These are phyloP conservation scores for Vanessa cardui DNA, from an alignment of 2,888 invertebrate genomes.

Conservation along the genomic window DNA sequence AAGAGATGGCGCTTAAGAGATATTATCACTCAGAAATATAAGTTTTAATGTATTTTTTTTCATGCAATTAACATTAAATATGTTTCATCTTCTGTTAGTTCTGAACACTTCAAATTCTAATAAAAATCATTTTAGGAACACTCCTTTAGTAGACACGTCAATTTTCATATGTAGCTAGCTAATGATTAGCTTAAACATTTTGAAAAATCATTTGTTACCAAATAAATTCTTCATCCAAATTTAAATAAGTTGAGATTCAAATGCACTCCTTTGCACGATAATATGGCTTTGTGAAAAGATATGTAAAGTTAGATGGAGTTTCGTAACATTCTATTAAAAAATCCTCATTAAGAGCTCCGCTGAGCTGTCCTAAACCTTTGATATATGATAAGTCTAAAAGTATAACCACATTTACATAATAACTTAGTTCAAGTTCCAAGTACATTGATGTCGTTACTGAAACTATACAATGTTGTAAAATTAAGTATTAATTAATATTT, in stretches of 20 bases:
- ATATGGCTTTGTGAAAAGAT: conserved; percentile 53
- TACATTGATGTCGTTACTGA: too few species aligned
- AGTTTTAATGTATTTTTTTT: neutral
- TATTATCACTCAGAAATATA: neutral
- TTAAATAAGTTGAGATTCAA: conserved; percentile 39
- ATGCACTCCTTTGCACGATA: conserved; percentile 52
- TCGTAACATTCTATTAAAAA: conserved; percentile 3
- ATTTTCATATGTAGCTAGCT: conserved; percentile 58
- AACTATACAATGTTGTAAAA: neutral
- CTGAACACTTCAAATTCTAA: conserved; percentile 7
- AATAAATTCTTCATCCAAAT: conserved; percentile 53
- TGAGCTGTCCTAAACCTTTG: neutral
- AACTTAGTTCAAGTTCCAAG: too few species aligned
- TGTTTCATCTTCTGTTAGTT: conserved; percentile 2
- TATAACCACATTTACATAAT: neutral
- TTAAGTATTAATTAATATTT: neutral
- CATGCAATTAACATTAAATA: neutral
- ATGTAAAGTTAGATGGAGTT: conserved; percentile 34
- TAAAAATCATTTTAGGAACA: conserved; percentile 16
- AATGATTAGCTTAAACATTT: conserved; percentile 42
- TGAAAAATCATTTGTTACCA: conserved; percentile 51
- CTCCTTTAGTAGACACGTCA: conserved; percentile 39
- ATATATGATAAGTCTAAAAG: conserved; percentile 16
- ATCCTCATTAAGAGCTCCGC: neutral
- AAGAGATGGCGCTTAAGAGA: conserved; percentile 22